Evolutionary conservation across 2,888 invertebrate genomes (phyloP).

Genomic region (Lepidochitona cinerea): DNA sequence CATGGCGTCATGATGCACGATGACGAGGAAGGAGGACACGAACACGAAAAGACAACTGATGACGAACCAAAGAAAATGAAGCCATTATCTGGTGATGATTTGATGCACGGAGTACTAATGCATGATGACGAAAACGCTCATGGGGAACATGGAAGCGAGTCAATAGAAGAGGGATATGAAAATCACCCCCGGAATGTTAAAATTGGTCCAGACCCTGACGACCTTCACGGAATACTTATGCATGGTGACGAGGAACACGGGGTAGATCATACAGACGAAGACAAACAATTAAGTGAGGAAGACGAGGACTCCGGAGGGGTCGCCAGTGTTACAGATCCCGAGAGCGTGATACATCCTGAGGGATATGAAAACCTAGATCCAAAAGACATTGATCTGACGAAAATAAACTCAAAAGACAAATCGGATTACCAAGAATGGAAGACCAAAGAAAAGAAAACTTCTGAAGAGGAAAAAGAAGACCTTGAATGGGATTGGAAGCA

Average conservation of each 20-base stretch:
- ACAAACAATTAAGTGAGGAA: slow-evolving; percentile 33
- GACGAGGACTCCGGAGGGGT: background rate
- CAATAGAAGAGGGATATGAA: background rate
- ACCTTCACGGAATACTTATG: slow-evolving; percentile 50
- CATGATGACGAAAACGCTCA: slow-evolving; percentile 32
- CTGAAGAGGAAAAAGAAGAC: background rate
- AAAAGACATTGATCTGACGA: background rate
- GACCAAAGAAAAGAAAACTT: slow-evolving; percentile 2
- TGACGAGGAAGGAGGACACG: slow-evolving; percentile 30
- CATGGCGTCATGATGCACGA: slow-evolving; percentile 54
- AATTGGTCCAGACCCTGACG: background rate
- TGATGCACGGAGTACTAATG: slow-evolving; percentile 45
- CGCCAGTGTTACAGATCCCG: background rate
- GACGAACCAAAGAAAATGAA: background rate
- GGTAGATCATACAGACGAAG: slow-evolving; percentile 38
- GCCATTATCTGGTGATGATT: slow-evolving; percentile 23
- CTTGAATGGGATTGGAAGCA: background rate
- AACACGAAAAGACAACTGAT: slow-evolving; percentile 2
- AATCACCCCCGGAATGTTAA: background rate
- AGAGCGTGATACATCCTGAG: background rate
- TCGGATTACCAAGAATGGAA: background rate
- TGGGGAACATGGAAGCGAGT: slow-evolving; percentile 19
- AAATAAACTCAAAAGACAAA: background rate
- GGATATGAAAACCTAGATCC: background rate
- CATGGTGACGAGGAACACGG: slow-evolving; percentile 42